Conservation (phyloP, 2,113 vertebrate species). For the Tautogolabrus adspersus region DNA sequence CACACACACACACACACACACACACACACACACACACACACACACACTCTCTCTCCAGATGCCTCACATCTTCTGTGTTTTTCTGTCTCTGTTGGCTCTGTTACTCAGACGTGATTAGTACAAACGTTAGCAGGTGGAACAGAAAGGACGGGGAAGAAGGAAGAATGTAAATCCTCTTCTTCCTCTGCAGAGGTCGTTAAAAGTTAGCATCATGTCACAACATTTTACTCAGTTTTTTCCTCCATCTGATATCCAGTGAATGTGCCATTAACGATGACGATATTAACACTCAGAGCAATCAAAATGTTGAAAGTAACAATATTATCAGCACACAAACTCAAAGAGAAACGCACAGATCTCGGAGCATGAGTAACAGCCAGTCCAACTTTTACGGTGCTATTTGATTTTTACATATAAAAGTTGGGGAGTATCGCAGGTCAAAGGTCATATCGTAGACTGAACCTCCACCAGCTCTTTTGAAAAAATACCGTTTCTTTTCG, state of each 20-base stretch:
- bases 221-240: background rate
- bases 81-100: conserved; percentile 49
- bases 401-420: conserved; percentile 75
- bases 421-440: conserved; percentile 57
- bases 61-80: conserved; percentile 40
- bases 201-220: background rate
- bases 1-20: too few relatives aligned
- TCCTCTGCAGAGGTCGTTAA: background rate
- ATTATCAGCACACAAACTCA: conserved; percentile 60
- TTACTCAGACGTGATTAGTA: conserved; percentile 22
- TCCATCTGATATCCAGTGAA: conserved; percentile 24
- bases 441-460: conserved; percentile 6
- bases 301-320: conserved; percentile 45
- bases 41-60: too few relatives aligned
- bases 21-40: too few relatives aligned
- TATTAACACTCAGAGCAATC: conserved; percentile 42
- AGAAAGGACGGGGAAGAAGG: conserved; percentile 3
- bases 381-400: conserved; percentile 84
- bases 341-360: conserved; percentile 60
- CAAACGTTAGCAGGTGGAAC: conserved; percentile 5
- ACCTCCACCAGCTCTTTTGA: conserved; percentile 56
- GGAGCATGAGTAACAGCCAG: conserved; percentile 64
- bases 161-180: background rate
- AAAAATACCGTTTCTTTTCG: background rate
- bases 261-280: conserved; percentile 62